Conservation (phyloP, 1,140 invertebrate genomes). For the Drosophila orena region DNA sequence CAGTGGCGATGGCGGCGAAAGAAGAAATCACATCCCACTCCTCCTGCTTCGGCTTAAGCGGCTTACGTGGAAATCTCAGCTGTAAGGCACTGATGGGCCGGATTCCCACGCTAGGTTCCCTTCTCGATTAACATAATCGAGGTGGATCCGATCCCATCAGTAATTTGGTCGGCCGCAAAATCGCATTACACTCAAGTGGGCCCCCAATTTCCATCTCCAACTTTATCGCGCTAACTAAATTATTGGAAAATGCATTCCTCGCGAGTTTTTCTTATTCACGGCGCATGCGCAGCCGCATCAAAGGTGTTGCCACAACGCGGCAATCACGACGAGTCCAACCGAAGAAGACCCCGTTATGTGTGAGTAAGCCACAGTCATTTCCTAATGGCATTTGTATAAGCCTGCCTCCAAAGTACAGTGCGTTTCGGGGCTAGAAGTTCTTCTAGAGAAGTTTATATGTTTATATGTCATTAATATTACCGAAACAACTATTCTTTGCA, state of each 20-base stretch:
- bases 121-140: constrained; percentile 69
- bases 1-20: not conserved
- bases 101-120: constrained; percentile 56
- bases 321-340: constrained; percentile 30
- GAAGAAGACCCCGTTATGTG: constrained; percentile 38
- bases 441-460: too few species aligned
- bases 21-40: constrained; percentile 12
- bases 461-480: too few species aligned
- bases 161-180: constrained; percentile 58
- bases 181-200: constrained; percentile 26
- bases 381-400: constrained; percentile 15
- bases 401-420: constrained; percentile 6
- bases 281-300: constrained; percentile 39
- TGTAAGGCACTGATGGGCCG: constrained; percentile 9
- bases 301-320: constrained; percentile 51
- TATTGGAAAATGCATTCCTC: constrained; percentile 58
- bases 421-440: not conserved
- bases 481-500: too few species aligned
- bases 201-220: constrained; percentile 6
- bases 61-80: constrained; percentile 51
- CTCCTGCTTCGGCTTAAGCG: constrained; percentile 41
- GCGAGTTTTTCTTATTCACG: constrained; percentile 21
- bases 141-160: constrained; percentile 39
- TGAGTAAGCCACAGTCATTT: constrained; percentile 61
- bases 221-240: constrained; percentile 57